Percentiles rank a stretch among this genome's conserved stretches.
phyloP scores from a whole-genome alignment of 1,140 invertebrate genomes.

The Macrosteles quadrilineatus region DNA sequence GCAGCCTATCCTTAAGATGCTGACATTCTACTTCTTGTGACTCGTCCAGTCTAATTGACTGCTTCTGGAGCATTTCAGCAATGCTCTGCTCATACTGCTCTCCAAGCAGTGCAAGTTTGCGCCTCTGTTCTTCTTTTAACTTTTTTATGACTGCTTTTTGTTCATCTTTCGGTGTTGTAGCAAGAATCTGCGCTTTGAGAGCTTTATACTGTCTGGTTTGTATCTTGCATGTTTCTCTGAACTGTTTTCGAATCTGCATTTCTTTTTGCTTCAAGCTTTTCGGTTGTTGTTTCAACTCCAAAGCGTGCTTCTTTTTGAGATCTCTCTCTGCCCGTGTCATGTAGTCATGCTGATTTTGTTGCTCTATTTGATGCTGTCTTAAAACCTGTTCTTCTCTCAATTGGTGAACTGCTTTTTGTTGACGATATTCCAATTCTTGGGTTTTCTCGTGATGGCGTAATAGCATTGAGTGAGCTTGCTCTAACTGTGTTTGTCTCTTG shows the following conservation, averaged over 20 bases:
- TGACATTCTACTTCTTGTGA: constrained; percentile 88
- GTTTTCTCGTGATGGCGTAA: constrained; percentile 95
- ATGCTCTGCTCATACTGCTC: constrained; percentile 99
- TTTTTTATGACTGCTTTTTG: constrained; percentile 96
- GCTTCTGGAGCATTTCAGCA: constrained; percentile 98
- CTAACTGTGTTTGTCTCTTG: constrained; percentile 91
- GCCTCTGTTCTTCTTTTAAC: constrained; percentile 96
- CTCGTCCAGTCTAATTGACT: constrained; percentile 96
- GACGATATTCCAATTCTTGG: constrained; percentile 92
- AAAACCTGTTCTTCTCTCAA: constrained; percentile 88
- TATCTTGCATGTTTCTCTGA: constrained; percentile 98
- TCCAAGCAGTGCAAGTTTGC: constrained; percentile 93
- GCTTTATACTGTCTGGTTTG: constrained; percentile 99
- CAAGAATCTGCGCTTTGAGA: constrained; percentile 92
- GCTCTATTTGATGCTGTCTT: constrained; percentile 92
- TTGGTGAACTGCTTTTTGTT: constrained; percentile 92
- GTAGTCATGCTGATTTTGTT: constrained; percentile 96
- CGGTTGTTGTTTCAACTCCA: constrained; percentile 97
- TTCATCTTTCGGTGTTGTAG: constrained; percentile 93
- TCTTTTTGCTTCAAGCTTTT: constrained; percentile 99
- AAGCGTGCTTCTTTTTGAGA: constrained; percentile 93
- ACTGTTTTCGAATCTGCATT: constrained; percentile 97
- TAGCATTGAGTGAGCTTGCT: constrained; percentile 94
- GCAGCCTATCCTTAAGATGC: constrained; percentile 79
- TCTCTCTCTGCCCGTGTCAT: constrained; percentile 92